phyloP scores from a whole-genome alignment of 2,797 vertebrate species.

The Sciurus vulgaris region DNA sequence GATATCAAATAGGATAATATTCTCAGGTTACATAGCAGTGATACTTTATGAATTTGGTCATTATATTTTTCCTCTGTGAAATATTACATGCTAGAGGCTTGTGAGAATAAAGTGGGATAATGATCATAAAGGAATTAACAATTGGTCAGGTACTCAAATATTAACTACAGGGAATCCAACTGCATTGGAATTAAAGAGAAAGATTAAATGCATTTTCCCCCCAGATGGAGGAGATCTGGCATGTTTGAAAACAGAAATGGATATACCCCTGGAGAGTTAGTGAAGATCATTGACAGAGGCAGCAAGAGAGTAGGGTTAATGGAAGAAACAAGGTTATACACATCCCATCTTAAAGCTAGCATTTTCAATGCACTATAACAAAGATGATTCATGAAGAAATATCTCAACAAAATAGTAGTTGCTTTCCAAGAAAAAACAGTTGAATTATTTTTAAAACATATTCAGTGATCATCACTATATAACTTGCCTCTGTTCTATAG shows the following conservation, averaged over 20 bases:
- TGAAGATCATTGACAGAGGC: not conserved
- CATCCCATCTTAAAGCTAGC: not conserved
- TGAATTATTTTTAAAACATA: conserved; percentile 34
- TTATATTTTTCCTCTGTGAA: conserved; percentile 19
- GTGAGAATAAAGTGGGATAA: conserved; percentile 31
- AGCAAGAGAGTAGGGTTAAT: not conserved
- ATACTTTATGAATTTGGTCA: not conserved
- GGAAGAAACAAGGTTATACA: conserved; percentile 15
- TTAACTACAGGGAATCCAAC: conserved; percentile 22
- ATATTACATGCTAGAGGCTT: not conserved
- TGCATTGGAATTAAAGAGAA: conserved; percentile 65
- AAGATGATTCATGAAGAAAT: conserved; percentile 25
- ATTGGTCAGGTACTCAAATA: not conserved
- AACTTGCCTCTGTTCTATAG: not conserved
- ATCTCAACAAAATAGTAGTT: not conserved
- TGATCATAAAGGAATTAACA: conserved; percentile 50
- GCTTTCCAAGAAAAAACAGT: conserved; percentile 4
- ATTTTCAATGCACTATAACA: not conserved
- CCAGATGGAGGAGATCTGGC: not conserved
- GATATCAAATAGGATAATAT: not conserved
- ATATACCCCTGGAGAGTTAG: not conserved
- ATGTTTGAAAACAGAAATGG: conserved; percentile 49
- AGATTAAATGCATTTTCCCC: not conserved
- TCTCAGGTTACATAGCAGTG: not conserved
- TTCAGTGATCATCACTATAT: not conserved